Evolutionary conservation across 2,113 vertebrate genomes (phyloP).

Genomic region (Cebidichthys violaceus): DNA sequence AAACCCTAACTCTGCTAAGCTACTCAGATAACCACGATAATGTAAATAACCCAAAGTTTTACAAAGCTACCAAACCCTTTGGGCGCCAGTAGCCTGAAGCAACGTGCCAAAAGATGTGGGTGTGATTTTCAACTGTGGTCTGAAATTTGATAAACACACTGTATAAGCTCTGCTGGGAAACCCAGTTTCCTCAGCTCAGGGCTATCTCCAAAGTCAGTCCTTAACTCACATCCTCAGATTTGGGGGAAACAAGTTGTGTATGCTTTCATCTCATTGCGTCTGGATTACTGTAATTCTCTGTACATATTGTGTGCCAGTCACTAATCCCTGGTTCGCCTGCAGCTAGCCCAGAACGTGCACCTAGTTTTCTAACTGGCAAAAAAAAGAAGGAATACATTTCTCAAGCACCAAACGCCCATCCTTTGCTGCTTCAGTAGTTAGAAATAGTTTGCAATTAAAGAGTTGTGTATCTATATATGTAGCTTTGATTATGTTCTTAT

Average conservation of each 20-base stretch:
- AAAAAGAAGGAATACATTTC: constrained; percentile 7
- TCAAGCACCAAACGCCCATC: neutral
- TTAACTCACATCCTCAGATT: neutral
- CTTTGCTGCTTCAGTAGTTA: neutral
- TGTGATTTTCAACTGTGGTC: constrained; percentile 20
- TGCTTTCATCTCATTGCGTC: neutral
- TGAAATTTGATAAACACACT: constrained; percentile 23
- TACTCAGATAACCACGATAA: neutral
- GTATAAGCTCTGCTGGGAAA: constrained; percentile 19
- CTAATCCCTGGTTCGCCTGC: constrained; percentile 17
- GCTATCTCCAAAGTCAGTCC: neutral
- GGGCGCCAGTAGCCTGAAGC: constrained; percentile 2
- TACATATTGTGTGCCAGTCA: neutral
- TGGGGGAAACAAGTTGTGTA: neutral
- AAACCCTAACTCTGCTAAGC: neutral
- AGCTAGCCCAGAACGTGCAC: neutral
- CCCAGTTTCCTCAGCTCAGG: constrained; percentile 9
- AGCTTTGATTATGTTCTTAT: neutral
- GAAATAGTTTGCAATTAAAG: neutral
- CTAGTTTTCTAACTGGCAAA: constrained; percentile 15
- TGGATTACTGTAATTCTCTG: constrained; percentile 26
- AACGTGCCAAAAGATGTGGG: neutral
- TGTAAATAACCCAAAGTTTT: neutral
- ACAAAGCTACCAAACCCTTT: neutral
- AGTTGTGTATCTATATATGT: neutral